Evolutionary conservation across 2,797 vertebrate species (phyloP).

Genomic region (Helostoma temminkii): DNA sequence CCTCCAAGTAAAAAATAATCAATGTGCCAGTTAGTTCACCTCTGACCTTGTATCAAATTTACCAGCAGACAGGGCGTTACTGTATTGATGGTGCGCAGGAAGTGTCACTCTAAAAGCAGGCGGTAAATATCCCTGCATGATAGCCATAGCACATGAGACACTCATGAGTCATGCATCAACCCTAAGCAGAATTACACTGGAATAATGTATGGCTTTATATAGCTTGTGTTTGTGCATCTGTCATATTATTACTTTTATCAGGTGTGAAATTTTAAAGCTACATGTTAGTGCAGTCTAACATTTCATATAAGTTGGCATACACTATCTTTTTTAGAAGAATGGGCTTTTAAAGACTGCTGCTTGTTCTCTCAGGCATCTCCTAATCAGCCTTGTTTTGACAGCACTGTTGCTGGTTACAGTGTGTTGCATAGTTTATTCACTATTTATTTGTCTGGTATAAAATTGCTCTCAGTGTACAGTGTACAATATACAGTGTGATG

Average conservation of each 20-base stretch:
- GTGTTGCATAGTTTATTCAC: too few relatives aligned
- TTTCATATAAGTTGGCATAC: too few relatives aligned
- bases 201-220: not conserved
- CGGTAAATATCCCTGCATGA: conserved; percentile 38
- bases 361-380: too few relatives aligned
- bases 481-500: too few relatives aligned
- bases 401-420: too few relatives aligned
- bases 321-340: too few relatives aligned
- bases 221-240: not conserved
- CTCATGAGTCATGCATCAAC: conserved; percentile 1
- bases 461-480: too few relatives aligned
- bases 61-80: conserved; percentile 60
- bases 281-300: not conserved
- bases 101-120: conserved; percentile 31
- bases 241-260: not conserved
- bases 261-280: too few relatives aligned
- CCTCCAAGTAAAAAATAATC: conserved; percentile 66
- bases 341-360: too few relatives aligned
- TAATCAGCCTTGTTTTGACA: too few relatives aligned
- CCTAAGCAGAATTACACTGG: not conserved
- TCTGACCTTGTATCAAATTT: conserved; percentile 65
- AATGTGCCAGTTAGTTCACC: conserved; percentile 62
- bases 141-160: conserved; percentile 5
- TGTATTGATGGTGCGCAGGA: conserved; percentile 56
- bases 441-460: too few relatives aligned